phyloP scores from a whole-genome alignment of 2,113 vertebrate genomes.

The Aythya baeri region DNA sequence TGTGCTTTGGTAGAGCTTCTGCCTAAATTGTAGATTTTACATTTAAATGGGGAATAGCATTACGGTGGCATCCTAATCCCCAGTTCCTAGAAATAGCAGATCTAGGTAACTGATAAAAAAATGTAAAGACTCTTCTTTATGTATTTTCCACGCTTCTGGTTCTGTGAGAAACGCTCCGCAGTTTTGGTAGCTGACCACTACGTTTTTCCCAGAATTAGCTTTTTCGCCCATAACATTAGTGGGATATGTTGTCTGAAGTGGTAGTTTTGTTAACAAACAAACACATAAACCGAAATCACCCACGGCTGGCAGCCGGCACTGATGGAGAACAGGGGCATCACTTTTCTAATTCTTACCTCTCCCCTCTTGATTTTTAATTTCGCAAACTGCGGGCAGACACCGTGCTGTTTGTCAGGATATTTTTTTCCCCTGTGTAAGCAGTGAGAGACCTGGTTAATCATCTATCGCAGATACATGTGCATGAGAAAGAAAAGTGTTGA shows the following conservation, averaged over 20 bases:
- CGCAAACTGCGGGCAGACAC: neutral
- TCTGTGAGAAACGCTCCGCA: neutral
- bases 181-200: neutral
- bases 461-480: conserved; percentile 86
- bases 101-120: neutral
- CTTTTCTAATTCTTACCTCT: neutral
- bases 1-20: neutral
- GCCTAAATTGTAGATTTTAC: neutral
- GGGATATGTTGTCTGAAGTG: neutral
- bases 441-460: conserved; percentile 84
- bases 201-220: neutral
- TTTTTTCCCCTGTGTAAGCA: neutral
- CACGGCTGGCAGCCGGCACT: neutral
- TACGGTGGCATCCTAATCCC: neutral
- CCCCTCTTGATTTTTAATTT: neutral
- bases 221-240: neutral
- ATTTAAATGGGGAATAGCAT: neutral
- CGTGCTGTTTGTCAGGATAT: neutral
- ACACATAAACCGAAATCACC: neutral
- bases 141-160: neutral
- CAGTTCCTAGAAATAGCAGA: neutral
- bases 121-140: fast-evolving
- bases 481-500: conserved; percentile 88
- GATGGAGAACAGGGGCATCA: neutral
- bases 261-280: neutral